Conservation (phyloP, 2,797 vertebrate species). For the Lacerta viridis region DNA sequence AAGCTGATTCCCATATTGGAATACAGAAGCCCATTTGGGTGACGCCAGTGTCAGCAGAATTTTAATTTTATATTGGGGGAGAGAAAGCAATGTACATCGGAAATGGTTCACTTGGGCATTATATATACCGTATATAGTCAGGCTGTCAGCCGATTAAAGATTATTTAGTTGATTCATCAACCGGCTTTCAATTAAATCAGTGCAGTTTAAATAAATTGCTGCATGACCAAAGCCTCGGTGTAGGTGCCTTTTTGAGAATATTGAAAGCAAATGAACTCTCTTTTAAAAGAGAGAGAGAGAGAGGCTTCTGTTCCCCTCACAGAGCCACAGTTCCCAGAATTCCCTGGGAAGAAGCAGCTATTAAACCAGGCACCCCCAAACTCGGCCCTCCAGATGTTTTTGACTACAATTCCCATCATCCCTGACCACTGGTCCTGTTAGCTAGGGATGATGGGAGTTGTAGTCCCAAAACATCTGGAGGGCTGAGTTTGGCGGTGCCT, state of each 20-base stretch:
- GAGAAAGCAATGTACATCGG: neutral
- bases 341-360: too few relatives aligned
- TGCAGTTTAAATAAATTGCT: neutral
- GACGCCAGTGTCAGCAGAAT: fast-evolving
- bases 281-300: too few relatives aligned
- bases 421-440: too few relatives aligned
- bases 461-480: too few relatives aligned
- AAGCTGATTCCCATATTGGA: neutral
- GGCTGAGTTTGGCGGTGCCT: too few relatives aligned
- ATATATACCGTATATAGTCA: neutral
- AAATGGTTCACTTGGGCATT: neutral
- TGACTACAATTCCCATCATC: too few relatives aligned
- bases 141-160: neutral
- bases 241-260: neutral
- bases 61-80: neutral
- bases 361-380: too few relatives aligned
- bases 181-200: neutral
- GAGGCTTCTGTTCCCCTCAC: too few relatives aligned
- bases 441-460: too few relatives aligned
- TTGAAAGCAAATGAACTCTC: neutral
- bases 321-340: too few relatives aligned
- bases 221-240: neutral
- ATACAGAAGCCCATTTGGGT: neutral
- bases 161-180: neutral
- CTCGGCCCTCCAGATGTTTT: too few relatives aligned